Base-by-base conservation (phyloP, 2,113 vertebrate genomes). In the Menura novaehollandiae region DNA sequence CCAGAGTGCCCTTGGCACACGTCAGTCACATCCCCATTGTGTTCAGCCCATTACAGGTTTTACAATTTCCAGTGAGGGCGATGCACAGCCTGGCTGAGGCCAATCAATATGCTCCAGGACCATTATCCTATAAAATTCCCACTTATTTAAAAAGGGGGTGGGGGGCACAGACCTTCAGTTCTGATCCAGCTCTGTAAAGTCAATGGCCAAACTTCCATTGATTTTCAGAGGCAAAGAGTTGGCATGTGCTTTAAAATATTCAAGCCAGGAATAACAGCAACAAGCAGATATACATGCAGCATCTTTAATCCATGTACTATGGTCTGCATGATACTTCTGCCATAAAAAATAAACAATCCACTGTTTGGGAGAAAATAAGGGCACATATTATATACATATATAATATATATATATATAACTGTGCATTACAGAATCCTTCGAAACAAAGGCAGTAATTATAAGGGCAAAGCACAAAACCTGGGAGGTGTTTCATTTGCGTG, bases 61-160 rank as follows among this genome's bases (percentile, higher is more conserved):
- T 80, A 84, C 86, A 63, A 85, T 93, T 94, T 85, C 88, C 91
- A 85, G 72, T 12, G 71, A 91, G 80, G 86, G 88, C 51, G 8
- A 82, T 78, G 88, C 37, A 73, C 94, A 86, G 80, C 92, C 88
- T 91, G 37, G 62, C 74, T 92, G 92, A 93, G 77, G 91, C 92
- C n/a, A 96, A 96, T 97, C 95, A 93, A 96, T 96, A 91, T 10
- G 5, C 78, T 91, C 80, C 73, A 93, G 66, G 76, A 94, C 93
- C 92, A 96, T 95, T 96, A 96, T 93, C 93, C 94, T 94, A 88
- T 94, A 96, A 94, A 96, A 95, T 95, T 84, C 85, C 76, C 88
- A 86, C 93, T 94, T 96, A 94, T 96, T 94, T 96, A 84, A 91
- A 91, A 91, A 95, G 83, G 68, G 93, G 26, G 51, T 86, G 76